A percentile compares a stretch with the other conserved stretches of the same genome.
Conservation (phyloP, 1,140 invertebrate species). For the Antheraea pernyi region DNA sequence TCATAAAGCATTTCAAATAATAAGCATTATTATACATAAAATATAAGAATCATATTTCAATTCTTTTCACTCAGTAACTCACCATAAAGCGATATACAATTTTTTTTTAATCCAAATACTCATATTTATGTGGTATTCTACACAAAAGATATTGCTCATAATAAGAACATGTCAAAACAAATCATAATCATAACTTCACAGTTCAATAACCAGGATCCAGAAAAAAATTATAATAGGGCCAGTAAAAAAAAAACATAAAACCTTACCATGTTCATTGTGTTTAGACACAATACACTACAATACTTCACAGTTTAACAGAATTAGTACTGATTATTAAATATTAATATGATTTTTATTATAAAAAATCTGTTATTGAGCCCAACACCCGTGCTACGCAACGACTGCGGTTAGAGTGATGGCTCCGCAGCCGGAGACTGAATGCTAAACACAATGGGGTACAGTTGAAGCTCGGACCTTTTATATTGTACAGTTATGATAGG, state of each 20-base stretch:
- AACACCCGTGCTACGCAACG: slow-evolving; percentile 59
- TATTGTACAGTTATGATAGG: slow-evolving; percentile 54
- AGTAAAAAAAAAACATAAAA: slow-evolving; percentile 52
- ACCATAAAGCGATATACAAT: not conserved
- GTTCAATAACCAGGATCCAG: slow-evolving; percentile 59
- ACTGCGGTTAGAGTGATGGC: slow-evolving; percentile 58
- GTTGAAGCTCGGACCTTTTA: slow-evolving; percentile 45
- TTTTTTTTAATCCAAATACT: not conserved
- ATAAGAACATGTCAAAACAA: slow-evolving; percentile 72
- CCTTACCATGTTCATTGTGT: slow-evolving; percentile 74
- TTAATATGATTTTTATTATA: slow-evolving; percentile 36
- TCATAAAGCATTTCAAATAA: slow-evolving; percentile 14
- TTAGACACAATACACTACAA: slow-evolving; percentile 56
- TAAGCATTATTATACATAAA: not conserved
- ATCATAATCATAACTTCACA: slow-evolving; percentile 72
- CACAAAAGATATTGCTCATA: slow-evolving; percentile 21
- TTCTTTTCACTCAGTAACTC: not conserved
- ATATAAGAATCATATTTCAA: not conserved
- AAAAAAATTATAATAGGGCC: slow-evolving; percentile 49
- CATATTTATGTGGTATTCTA: not conserved
- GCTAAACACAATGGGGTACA: slow-evolving; percentile 54
- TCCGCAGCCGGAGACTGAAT: slow-evolving; percentile 40
- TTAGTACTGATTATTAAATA: slow-evolving; percentile 43
- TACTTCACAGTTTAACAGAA: slow-evolving; percentile 43
- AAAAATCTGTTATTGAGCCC: slow-evolving; percentile 44